Base-by-base conservation (phyloP, 2,113 vertebrate genomes). In the Noturus placidus region DNA sequence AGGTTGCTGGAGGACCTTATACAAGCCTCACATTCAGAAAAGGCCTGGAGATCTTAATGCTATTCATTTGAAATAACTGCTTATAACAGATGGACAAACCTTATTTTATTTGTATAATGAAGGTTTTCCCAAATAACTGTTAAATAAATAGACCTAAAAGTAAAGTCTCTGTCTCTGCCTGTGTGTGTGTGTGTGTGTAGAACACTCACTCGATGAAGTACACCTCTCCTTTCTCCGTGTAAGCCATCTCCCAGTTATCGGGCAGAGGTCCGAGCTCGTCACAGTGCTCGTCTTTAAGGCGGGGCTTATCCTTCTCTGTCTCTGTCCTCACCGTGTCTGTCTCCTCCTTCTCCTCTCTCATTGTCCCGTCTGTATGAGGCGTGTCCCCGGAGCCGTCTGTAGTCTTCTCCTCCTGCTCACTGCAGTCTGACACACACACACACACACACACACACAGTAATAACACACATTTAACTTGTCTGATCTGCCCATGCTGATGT, bases 201-300 rank as follows among this genome's bases (percentile, higher is more conserved):
- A 56, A 22, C 56, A 17, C 98, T 97, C 91, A 99, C 98, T 99
- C 98, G 89, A 99, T 99, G 92, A 99, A 99, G 94, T 99, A 99
- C 89, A 99, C 97, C 95, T 99, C 98, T 35, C 98, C 98, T 89
- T 99, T 99, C 93, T 99, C 98, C 7, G 98, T 99, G 91, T 99
- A 99, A 61, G 98, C 98, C 98, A 99, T 99, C 95, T 99, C 98
- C 97, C 98, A 99, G 93, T 99, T 99, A 92, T 98, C 98, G 30
- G 98, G 98, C 89, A 99, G 93, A 0, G 96, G 95, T 20, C 98
- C 98, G 86, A 97, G 93, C 77, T 99, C 97, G 2, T 98, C 97
- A 76, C 92, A 96, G 85, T 98, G 79, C 1, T 72, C 67, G 2
- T 38, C 19, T 70, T 80, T 81, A 8, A 63, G 76, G 61, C 0